A percentile compares a stretch with the other conserved stretches of the same genome.
Evolutionary conservation across 1,140 invertebrate species (phyloP).

Genomic region (Pseudomyrmex concolor): DNA sequence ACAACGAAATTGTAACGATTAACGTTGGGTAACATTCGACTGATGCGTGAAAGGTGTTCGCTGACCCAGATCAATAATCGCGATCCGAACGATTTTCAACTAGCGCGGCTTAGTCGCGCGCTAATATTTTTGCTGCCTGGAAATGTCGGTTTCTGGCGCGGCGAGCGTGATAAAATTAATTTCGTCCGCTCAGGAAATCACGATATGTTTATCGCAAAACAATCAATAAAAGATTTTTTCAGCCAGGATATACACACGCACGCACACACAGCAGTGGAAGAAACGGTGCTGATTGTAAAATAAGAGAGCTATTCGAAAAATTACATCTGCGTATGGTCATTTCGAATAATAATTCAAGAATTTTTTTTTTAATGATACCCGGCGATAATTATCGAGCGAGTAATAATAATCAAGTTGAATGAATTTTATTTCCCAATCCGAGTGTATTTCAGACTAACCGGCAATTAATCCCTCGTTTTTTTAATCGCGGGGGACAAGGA

Average conservation of each 20-base stretch:
- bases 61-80: slow-evolving; percentile 66
- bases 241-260: background rate
- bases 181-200: background rate
- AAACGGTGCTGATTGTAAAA: background rate
- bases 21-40: slow-evolving; percentile 64
- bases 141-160: slow-evolving; percentile 7
- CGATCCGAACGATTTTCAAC: slow-evolving; percentile 55
- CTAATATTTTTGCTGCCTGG: slow-evolving; percentile 11
- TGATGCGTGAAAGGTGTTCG: slow-evolving; percentile 65
- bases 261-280: too few species aligned
- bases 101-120: slow-evolving; percentile 37
- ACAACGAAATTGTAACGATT: slow-evolving; percentile 71
- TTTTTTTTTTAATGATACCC: slow-evolving; percentile 5
- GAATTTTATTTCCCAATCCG: slow-evolving; percentile 68
- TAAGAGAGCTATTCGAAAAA: too few species aligned
- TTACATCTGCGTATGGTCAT: background rate
- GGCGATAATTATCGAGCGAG: slow-evolving; percentile 29
- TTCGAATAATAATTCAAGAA: slow-evolving; percentile 15
- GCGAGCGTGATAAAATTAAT: slow-evolving; percentile 38
- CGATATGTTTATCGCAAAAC: background rate
- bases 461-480: slow-evolving; percentile 46
- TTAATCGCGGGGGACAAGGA: slow-evolving; percentile 30
- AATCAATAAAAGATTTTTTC: background rate
- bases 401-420: slow-evolving; percentile 64
- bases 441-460: slow-evolving; percentile 42